Evolutionary conservation across 92 coral and sea anemone species (phyloP).

Genomic region (Galaxea fascicularis): DNA sequence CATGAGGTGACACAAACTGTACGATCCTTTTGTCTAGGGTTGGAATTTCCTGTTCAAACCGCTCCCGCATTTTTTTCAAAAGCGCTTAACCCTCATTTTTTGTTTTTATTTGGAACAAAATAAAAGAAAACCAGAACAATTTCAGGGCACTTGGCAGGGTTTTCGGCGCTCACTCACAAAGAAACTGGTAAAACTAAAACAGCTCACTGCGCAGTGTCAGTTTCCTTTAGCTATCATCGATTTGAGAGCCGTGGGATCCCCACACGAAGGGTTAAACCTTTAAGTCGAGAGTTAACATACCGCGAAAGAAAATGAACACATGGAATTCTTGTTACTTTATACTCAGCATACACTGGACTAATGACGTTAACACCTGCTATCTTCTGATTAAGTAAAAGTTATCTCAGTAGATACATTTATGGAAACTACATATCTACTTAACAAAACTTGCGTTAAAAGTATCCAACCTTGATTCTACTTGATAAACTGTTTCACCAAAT

Average conservation of each 20-base stretch:
- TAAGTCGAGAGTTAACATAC: not conserved
- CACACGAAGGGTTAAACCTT: constrained; percentile 3
- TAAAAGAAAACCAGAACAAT: not conserved
- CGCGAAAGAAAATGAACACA: not conserved
- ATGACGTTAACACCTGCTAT: not conserved
- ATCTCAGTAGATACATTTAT: not conserved
- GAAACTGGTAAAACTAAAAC: not conserved
- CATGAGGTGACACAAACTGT: no score
- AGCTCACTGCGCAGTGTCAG: not conserved
- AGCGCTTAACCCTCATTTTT: no score
- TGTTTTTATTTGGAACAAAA: not conserved
- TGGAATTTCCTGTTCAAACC: no score
- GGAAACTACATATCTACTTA: not conserved
- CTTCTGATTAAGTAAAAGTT: not conserved
- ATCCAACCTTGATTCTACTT: no score
- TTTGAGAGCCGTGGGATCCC: not conserved
- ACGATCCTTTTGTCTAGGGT: no score
- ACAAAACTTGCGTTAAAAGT: not conserved
- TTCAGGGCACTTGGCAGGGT: not conserved
- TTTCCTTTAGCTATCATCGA: not conserved
- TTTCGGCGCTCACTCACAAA: not conserved
- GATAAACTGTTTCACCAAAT: no score
- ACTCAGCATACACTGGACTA: not conserved
- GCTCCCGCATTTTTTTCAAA: no score
- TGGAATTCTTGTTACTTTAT: not conserved